Conservation (phyloP, 2,797 vertebrate species). For the Callimico goeldii region DNA sequence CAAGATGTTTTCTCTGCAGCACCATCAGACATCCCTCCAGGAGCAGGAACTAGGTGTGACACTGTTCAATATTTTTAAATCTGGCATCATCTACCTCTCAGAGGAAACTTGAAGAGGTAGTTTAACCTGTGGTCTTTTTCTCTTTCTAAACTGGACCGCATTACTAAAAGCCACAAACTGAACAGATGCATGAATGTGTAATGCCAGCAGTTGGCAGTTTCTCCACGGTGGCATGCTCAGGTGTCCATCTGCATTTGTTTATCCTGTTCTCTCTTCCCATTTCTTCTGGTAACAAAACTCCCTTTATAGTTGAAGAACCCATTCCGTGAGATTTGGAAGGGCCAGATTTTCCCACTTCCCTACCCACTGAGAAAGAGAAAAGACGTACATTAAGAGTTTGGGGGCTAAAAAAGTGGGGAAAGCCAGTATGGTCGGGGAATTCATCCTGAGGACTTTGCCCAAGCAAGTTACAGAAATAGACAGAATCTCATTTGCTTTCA, state of each 20-base stretch:
- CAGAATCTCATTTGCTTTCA: background rate
- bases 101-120: background rate
- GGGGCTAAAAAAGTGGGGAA: background rate
- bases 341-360: background rate
- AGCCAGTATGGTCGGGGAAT: background rate
- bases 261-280: background rate
- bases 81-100: background rate
- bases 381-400: background rate
- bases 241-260: background rate
- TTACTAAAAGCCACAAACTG: background rate
- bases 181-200: background rate
- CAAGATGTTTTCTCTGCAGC: background rate
- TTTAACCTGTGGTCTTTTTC: background rate
- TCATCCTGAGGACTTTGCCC: background rate
- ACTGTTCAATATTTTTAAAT: background rate
- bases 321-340: background rate
- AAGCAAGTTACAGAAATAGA: background rate
- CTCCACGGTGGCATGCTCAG: background rate
- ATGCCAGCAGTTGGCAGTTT: background rate
- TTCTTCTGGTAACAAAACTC: background rate
- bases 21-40: background rate
- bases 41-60: background rate
- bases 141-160: background rate
- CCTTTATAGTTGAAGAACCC: background rate
- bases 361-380: background rate